Evolutionary conservation across 2,797 vertebrate genomes (phyloP).

Genomic region (Corythornis leucogaster): DNA sequence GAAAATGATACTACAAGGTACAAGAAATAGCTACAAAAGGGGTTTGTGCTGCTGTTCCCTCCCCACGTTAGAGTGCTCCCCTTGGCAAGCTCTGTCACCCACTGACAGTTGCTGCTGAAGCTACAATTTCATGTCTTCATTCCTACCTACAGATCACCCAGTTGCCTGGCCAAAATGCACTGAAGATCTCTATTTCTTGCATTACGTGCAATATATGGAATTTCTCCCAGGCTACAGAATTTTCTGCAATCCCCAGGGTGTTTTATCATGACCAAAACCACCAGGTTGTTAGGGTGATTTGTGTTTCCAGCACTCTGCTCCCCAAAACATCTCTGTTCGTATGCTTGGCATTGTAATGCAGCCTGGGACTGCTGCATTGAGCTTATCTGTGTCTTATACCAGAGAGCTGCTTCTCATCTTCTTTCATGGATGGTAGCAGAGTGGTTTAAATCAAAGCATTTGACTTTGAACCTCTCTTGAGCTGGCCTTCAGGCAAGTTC

Average conservation of each 20-base stretch:
- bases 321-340: neutral
- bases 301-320: conserved; percentile 7
- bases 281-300: neutral
- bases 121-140: neutral
- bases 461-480: conserved; percentile 71
- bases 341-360: conserved; percentile 20
- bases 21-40: neutral
- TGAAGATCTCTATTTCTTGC: neutral
- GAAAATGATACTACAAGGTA: neutral
- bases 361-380: conserved; percentile 22
- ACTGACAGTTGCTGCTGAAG: neutral
- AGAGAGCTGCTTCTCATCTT: conserved; percentile 57
- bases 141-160: neutral
- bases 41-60: neutral
- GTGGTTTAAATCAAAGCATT: conserved; percentile 72
- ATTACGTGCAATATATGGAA: neutral
- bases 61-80: neutral
- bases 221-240: neutral
- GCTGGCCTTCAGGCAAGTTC: conserved; percentile 70
- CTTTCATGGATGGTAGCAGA: conserved; percentile 65
- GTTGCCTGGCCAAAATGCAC: neutral
- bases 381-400: neutral
- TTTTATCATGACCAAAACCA: neutral
- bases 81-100: neutral
- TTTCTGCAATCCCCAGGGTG: neutral